Evolutionary conservation across 2,888 invertebrate species (phyloP), one percentile per base, ranked within the genome.

Genomic region (Rotaria socialis): DNA sequence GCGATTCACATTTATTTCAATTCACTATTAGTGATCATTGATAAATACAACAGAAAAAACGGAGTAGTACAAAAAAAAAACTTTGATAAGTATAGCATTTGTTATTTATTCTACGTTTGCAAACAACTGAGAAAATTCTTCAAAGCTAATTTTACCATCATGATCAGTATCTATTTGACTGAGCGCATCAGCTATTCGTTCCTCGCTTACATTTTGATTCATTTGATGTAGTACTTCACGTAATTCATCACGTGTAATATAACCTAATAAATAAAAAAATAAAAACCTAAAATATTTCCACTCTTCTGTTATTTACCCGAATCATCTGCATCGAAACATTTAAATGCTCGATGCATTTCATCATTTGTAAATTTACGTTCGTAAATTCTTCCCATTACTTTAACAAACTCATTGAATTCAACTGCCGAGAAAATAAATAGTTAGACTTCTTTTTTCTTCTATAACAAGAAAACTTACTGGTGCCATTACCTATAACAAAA

Each of bases 361-460:
- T 84, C 50, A 52, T 86, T 74, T 47, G 84, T 52, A 86, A 86
- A 86, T 85, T 84, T 86, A 47, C 86, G 67, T 11, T 84, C 84
- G 43, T 84, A 86, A 3, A 86, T 85, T 35, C 50, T 67, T 19
- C 58, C 6, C 86, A 86, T 86, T 16, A 86, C 24, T n/a, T 60
- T 60, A 60, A 27, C 27, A 27, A 60, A 60, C 7, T 60, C 60
- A 27, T 27, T 27, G 16, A 60, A n/a, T 60, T n/a, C 27, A 7
- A 60, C 27, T 60, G 14, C 52, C 2, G 8, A 52, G 47, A 52
- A 52, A 52, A 52, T 52, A 16, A 52, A 52, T 2, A 52, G 8
- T 52, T 52, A 4, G 8, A 14, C 7, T 52, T 7, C 16, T 52
- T 2, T 52, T 7, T 10, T 16, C 2, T 16, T 52, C 5, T 7